Percentiles rank a stretch among this genome's conserved stretches.
phyloP scores from a whole-genome alignment of 2,888 invertebrate genomes.

The Baccha elongata region DNA sequence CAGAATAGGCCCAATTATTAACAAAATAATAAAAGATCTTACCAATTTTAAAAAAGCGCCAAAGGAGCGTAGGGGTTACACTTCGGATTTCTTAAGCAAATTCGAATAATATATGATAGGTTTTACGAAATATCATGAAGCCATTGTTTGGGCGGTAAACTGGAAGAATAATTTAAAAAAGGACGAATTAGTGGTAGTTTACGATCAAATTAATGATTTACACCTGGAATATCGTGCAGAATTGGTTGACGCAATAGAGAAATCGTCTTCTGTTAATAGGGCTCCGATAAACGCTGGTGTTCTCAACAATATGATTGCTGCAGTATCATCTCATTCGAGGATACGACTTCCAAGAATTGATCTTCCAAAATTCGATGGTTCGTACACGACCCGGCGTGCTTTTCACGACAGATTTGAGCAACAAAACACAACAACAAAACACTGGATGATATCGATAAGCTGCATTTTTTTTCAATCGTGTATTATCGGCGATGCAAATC shows the following conservation, averaged over 20 bases:
- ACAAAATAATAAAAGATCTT: no score
- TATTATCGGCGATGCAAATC: not conserved
- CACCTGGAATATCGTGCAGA: not conserved
- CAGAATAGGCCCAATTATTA: no score
- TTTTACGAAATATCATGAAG: not conserved
- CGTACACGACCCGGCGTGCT: not conserved
- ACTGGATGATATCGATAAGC: not conserved
- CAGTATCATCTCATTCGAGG: not conserved
- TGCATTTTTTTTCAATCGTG: conserved; percentile 7
- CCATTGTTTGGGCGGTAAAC: not conserved
- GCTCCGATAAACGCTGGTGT: not conserved
- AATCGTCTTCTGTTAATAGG: not conserved
- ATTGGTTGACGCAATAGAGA: not conserved
- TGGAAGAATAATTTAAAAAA: not conserved
- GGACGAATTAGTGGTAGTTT: not conserved
- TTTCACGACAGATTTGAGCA: not conserved
- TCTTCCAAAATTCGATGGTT: not conserved
- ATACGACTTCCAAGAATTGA: not conserved
- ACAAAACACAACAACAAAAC: not conserved
- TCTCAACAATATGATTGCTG: no score
- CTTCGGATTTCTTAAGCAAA: not conserved
- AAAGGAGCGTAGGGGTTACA: not conserved
- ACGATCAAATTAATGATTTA: not conserved
- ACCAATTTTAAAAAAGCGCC: conserved; percentile 4
- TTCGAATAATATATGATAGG: not conserved